These are phyloP conservation scores for Regulus satrapa DNA, from an alignment of 2,113 vertebrate species.

Conservation along the genomic window DNA sequence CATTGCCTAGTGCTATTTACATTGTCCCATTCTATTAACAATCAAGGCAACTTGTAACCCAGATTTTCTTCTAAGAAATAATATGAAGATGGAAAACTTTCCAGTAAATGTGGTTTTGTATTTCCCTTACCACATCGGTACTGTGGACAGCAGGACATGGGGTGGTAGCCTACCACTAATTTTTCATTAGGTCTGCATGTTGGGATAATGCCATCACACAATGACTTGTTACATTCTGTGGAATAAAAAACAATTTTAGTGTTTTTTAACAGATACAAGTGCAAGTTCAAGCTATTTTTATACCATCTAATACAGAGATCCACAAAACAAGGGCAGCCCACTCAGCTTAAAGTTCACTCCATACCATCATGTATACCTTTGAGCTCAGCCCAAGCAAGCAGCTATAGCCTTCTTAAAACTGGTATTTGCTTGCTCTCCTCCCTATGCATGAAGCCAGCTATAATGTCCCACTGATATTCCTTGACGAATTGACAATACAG, in stretches of 20 bases:
- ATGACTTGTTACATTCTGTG: conserved; percentile 89
- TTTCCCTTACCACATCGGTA: conserved; percentile 86
- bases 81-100: background rate
- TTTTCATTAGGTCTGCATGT: conserved; percentile 82
- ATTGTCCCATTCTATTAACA: background rate
- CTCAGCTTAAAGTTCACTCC: background rate
- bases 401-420: background rate
- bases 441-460: background rate
- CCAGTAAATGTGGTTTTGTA: background rate
- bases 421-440: background rate
- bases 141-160: conserved; percentile 90
- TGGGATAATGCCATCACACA: conserved; percentile 81
- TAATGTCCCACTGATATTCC: background rate
- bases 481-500: background rate
- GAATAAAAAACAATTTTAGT: background rate
- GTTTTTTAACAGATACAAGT: background rate
- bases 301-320: background rate
- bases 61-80: background rate
- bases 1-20: background rate
- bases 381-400: background rate
- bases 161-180: conserved; percentile 80
- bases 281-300: background rate
- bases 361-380: background rate
- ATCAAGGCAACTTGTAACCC: background rate
- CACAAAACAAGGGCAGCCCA: background rate